Percentiles rank a stretch among this genome's conserved stretches.
Conservation (phyloP, 2,888 invertebrate species). For the Chaetoderma sp. region DNA sequence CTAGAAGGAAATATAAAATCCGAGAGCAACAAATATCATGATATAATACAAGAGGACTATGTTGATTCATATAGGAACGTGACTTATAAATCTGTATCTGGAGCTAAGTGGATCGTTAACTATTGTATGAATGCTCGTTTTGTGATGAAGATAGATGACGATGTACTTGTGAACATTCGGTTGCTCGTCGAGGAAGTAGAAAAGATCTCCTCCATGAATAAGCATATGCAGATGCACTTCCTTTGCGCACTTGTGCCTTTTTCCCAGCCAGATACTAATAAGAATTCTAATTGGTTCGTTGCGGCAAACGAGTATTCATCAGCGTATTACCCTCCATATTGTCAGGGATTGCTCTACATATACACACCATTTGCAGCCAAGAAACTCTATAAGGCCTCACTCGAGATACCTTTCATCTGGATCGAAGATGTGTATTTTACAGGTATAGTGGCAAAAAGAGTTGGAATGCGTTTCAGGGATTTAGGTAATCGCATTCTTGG, state of each 20-base stretch:
- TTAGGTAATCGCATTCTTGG: no score
- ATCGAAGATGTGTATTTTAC: conserved; percentile 67
- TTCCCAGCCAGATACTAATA: no score
- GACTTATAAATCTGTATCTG: conserved; percentile 56
- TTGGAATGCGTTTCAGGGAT: no score
- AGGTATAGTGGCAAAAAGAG: conserved; percentile 58
- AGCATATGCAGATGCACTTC: no score
- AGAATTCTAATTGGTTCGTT: conserved; percentile 51
- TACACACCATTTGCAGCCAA: conserved; percentile 51
- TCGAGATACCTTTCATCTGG: conserved; percentile 64
- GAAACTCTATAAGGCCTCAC: conserved; percentile 52
- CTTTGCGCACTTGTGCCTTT: no score
- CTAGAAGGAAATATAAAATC: no score
- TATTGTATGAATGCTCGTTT: conserved; percentile 48
- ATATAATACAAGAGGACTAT: conserved; percentile 57
- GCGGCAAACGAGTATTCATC: conserved; percentile 47
- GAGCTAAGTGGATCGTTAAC: conserved; percentile 48
- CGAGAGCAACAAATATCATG: conserved; percentile 46
- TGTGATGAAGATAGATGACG: conserved; percentile 55
- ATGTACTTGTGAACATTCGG: conserved; percentile 55
- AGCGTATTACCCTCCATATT: conserved; percentile 59
- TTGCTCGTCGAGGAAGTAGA: no score
- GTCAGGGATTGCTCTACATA: conserved; percentile 60
- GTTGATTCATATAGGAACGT: conserved; percentile 52
- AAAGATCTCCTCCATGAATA: no score